A percentile compares a stretch with the other conserved stretches of the same genome.
Conservation (phyloP, 2,797 vertebrate genomes). For the Anableps anableps region DNA sequence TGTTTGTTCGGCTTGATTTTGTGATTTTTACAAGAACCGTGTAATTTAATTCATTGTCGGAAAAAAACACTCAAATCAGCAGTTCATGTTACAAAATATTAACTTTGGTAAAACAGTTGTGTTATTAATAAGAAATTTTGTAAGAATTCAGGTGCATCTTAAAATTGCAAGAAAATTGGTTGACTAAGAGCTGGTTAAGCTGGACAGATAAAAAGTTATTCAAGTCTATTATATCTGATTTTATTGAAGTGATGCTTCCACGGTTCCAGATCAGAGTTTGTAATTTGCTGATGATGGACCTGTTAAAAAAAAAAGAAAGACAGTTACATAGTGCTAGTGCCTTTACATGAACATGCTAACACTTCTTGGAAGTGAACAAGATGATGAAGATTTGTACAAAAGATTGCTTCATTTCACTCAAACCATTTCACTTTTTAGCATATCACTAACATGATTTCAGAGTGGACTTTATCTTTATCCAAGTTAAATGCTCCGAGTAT, state of each 20-base stretch:
- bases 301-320: neutral
- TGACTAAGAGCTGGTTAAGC: neutral
- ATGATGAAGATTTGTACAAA: too few relatives aligned
- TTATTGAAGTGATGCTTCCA: neutral
- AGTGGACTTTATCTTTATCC: slow-evolving; percentile 5
- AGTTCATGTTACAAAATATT: neutral
- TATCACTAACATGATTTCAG: slow-evolving; percentile 13
- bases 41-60: neutral
- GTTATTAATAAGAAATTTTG: neutral
- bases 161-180: neutral
- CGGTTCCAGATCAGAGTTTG: neutral
- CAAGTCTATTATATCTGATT: neutral
- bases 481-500: slow-evolving; percentile 23
- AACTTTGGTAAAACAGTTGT: neutral
- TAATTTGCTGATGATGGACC: neutral
- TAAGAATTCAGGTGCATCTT: neutral
- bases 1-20: neutral
- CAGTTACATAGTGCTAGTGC: neutral
- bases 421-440: neutral
- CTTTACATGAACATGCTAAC: slow-evolving; percentile 19
- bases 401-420: neutral
- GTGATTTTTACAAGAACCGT: neutral
- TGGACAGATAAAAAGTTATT: neutral
- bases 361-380: neutral
- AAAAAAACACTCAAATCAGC: neutral